phyloP scores from a whole-genome alignment of 2,888 invertebrate genomes.

The Linnaemya tessellans region DNA sequence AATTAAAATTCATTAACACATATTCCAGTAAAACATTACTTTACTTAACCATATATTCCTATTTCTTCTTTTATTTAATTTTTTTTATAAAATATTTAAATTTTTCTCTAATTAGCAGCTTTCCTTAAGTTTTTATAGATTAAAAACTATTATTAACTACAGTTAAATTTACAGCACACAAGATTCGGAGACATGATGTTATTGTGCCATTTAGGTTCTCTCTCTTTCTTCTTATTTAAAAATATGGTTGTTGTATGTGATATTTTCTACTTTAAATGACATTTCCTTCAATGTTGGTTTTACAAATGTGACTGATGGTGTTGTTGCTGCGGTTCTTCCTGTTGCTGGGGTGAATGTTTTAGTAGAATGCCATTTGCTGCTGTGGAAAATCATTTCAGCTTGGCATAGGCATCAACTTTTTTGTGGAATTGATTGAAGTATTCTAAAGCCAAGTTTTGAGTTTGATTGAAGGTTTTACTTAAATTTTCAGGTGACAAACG shows the following conservation, averaged over 20 bases:
- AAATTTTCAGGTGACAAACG: conserved; percentile 91
- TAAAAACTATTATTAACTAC: conserved; percentile 69
- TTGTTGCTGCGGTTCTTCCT: conserved; percentile 41
- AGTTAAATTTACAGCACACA: conserved; percentile 66
- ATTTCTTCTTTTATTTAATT: conserved; percentile 35
- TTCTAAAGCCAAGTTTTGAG: conserved; percentile 87
- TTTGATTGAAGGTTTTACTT: conserved; percentile 88
- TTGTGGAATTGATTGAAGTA: conserved; percentile 91
- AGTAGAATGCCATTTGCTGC: conserved; percentile 37
- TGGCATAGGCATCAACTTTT: conserved; percentile 90
- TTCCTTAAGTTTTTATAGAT: conserved; percentile 16
- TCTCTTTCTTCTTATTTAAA: conserved; percentile 36
- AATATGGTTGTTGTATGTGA: conserved; percentile 48
- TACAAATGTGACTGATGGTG: conserved; percentile 69
- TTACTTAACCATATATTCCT: conserved; percentile 59
- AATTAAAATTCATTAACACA: conserved; percentile 66
- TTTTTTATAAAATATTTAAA: conserved; percentile 63
- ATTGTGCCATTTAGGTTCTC: conserved; percentile 34
- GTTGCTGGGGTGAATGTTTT: conserved; percentile 60
- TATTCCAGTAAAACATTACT: conserved; percentile 43
- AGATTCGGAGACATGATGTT: conserved; percentile 47
- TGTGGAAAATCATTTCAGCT: conserved; percentile 86
- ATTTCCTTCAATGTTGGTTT: conserved; percentile 32
- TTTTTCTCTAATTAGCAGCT: conserved; percentile 58
- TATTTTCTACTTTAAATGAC: conserved; percentile 17